These are phyloP conservation scores for Harmothoe impar DNA, from an alignment of 2,888 invertebrate genomes.

Conservation along the genomic window DNA sequence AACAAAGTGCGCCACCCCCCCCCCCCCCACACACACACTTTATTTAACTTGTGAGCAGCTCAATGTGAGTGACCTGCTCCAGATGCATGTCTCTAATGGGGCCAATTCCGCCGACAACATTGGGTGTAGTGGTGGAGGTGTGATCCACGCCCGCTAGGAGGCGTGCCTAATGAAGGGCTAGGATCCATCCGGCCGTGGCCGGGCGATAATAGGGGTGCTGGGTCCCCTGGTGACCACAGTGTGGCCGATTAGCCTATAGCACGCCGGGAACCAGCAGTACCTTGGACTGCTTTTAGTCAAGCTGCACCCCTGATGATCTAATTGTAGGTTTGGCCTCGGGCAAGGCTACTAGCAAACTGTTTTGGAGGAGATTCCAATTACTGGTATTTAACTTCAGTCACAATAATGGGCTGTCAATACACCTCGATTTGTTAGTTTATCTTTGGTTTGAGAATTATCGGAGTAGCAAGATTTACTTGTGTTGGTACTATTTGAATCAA, in stretches of 20 bases:
- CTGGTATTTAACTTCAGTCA: not conserved
- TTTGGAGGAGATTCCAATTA: not conserved
- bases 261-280: not conserved
- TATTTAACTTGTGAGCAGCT: no score
- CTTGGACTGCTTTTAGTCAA: not conserved
- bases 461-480: no score
- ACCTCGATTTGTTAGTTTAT: no score
- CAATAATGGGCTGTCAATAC: no score
- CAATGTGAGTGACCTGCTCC: no score
- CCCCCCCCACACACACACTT: not conserved
- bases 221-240: not conserved
- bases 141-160: not conserved
- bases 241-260: constrained; percentile 2
- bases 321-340: not conserved
- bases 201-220: not conserved
- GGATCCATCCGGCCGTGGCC: not conserved
- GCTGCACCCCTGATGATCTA: not conserved
- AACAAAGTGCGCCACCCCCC: no score
- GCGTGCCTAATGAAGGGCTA: not conserved
- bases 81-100: not conserved
- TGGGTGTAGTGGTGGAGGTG: not conserved
- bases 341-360: not conserved
- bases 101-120: not conserved
- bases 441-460: no score
- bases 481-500: no score